These are phyloP conservation scores for Camelus bactrianus DNA, from an alignment of 2,113 vertebrate genomes.

Conservation along the genomic window DNA sequence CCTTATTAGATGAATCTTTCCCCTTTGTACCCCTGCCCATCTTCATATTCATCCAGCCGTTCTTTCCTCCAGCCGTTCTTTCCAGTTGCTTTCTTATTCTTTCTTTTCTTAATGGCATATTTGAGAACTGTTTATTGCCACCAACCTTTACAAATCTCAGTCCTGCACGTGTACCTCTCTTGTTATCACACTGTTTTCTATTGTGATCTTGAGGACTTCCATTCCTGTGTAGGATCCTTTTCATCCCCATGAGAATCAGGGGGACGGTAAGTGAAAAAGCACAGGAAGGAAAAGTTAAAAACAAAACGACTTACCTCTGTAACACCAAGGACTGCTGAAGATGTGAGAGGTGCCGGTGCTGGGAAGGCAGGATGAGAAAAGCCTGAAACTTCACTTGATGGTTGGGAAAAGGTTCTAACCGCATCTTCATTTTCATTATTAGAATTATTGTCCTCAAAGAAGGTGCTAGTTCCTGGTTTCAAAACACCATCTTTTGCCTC, in stretches of 20 bases:
- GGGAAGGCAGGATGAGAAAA: constrained; percentile 78
- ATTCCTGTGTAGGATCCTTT: constrained; percentile 41
- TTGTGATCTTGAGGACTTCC: constrained; percentile 55
- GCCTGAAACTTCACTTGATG: constrained; percentile 74
- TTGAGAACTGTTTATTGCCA: constrained; percentile 66
- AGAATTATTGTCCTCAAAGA: constrained; percentile 82
- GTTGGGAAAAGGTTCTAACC: constrained; percentile 74
- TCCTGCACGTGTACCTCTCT: background rate
- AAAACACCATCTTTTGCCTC: constrained; percentile 78
- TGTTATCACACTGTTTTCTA: constrained; percentile 51
- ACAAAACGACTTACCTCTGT: constrained; percentile 32
- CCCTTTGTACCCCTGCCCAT: background rate
- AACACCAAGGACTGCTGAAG: constrained; percentile 18
- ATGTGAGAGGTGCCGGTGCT: constrained; percentile 80
- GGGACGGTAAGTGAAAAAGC: constrained; percentile 60
- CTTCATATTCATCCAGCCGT: fast-evolving
- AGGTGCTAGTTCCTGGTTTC: constrained; percentile 74
- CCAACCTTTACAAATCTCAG: constrained; percentile 33
- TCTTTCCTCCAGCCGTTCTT: fast-evolving
- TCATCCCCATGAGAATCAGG: constrained; percentile 41
- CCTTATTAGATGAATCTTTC: constrained; percentile 75
- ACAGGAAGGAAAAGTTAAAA: background rate
- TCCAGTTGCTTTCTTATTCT: background rate
- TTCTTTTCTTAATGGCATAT: constrained; percentile 79
- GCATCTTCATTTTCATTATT: constrained; percentile 83